These are phyloP conservation scores for Anhinga anhinga DNA, from an alignment of 2,113 vertebrate species.

Conservation along the genomic window DNA sequence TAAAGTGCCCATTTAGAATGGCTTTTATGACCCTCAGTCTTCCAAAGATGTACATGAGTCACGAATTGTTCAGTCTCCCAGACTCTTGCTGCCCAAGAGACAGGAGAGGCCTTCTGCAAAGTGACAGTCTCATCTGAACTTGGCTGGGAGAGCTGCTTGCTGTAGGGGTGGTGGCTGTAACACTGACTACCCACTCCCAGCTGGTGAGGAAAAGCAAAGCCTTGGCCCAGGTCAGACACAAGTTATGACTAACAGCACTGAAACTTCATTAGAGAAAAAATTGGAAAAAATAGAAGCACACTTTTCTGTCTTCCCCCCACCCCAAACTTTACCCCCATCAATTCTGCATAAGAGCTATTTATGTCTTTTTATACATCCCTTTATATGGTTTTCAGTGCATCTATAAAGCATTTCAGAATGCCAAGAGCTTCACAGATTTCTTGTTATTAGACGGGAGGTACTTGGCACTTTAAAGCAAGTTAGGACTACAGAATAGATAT, in stretches of 20 bases:
- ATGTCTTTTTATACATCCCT: neutral
- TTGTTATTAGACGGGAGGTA: neutral
- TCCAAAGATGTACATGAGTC: neutral
- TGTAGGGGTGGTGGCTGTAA: neutral
- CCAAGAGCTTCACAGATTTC: neutral
- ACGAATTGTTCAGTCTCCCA: neutral
- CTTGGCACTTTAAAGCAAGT: neutral
- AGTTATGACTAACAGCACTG: neutral
- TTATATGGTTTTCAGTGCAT: neutral
- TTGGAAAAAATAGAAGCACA: neutral
- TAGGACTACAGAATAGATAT: neutral
- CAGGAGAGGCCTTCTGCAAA: neutral
- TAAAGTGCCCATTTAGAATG: constrained; percentile 58
- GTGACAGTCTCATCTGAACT: neutral
- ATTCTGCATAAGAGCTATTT: neutral
- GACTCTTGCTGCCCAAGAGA: neutral
- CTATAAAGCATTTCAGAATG: neutral
- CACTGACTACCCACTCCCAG: neutral
- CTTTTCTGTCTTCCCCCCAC: neutral
- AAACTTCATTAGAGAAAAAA: neutral
- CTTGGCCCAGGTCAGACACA: neutral
- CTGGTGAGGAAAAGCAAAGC: neutral
- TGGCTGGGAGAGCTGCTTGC: neutral
- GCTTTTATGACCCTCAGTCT: constrained; percentile 32
- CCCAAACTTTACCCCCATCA: neutral